Evolutionary conservation across 2,113 vertebrate species (phyloP), one percentile per base, ranked within the genome.

Genomic region (Agelaius phoeniceus): DNA sequence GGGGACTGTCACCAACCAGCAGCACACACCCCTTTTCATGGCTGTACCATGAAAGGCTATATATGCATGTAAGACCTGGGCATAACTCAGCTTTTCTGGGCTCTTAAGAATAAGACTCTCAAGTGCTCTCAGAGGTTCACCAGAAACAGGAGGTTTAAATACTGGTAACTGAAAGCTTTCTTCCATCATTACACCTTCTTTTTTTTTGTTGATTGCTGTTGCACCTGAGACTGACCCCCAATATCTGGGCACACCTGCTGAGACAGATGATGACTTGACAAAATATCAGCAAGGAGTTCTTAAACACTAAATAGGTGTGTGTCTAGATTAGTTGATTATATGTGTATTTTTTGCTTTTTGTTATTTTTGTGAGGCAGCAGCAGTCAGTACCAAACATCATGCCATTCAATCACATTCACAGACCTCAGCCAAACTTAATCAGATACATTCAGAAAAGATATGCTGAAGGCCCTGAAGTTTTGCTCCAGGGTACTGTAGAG

Each of bases 361-460:
- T 62, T 74, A 17, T 28, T 90, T 84, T 67, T 57, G 19, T 69
- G 48, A 75, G 24, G 49, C 79, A 52, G 24, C 21, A 89, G 49
- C 52, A 77, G 20, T 61, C 15, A 13, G 19, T 68, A 86, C 65
- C 71, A 78, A 91, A 65, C 11, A 22, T 22, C 62, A 71, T 4
- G 37, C 30, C 67, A 91, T 80, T 82, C 72, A 75, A 79, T 69
- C 83, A 92, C 89, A 76, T 89, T 71, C 86, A 44, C 88, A 93
- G 31, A 90, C 75, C 55, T 33, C 3, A 80, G n/a, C 49, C 88
- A 94, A 87, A 84, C 83, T 77, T 93, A 27, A 57, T 23, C 31
- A 71, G 65, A 48, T 17, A 52, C 43, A 41, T 68, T 65, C 73
- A 89, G 52, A 82, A 76, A 93, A 92, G 12, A 10, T 61, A 39